A percentile compares a stretch with the other conserved stretches of the same genome.
These are phyloP conservation scores for Rhinoderma darwinii DNA, from an alignment of 2,113 vertebrate species.

Conservation along the genomic window DNA sequence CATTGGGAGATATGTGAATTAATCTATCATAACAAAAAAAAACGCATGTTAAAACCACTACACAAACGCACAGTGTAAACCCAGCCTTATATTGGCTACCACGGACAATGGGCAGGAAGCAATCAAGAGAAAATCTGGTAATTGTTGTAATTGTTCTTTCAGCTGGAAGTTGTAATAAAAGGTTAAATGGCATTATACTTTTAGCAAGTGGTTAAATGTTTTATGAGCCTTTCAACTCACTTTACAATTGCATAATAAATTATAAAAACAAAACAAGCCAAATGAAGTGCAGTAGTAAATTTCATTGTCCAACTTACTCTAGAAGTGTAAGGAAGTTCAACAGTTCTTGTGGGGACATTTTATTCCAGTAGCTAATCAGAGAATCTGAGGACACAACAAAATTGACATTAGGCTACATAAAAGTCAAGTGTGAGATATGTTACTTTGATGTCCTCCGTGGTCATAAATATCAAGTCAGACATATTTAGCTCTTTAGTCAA, in stretches of 20 bases:
- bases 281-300: neutral
- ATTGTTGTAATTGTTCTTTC: no score
- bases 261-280: neutral
- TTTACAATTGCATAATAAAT: neutral
- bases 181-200: no score
- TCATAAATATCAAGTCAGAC: neutral
- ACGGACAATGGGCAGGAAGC: no score
- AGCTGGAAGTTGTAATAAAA: no score
- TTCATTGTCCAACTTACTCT: conserved; percentile 82
- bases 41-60: no score
- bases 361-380: conserved; percentile 91
- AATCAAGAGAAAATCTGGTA: no score
- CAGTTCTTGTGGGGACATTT: conserved; percentile 87
- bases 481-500: neutral
- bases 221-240: neutral
- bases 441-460: no score
- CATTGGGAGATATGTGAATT: no score
- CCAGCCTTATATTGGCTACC: no score
- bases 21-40: no score
- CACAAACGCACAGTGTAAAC: no score
- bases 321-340: conserved; percentile 90
- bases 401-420: neutral
- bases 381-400: conserved; percentile 79
- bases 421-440: neutral
- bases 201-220: neutral